Evolutionary conservation across 2,888 invertebrate species (phyloP).

Genomic region (Lepidochrysops patricia): DNA sequence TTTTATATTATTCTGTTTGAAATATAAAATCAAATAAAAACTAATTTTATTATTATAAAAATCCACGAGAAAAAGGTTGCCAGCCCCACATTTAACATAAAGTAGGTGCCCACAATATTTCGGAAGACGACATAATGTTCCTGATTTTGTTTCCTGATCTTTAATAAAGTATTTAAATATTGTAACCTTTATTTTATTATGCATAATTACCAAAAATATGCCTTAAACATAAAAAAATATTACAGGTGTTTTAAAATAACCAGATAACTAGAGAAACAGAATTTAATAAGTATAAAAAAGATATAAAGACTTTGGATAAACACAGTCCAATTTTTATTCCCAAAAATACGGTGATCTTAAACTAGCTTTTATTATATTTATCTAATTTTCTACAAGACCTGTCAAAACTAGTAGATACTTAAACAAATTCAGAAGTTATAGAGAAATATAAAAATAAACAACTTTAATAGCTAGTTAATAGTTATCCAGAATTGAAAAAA

Average conservation of each 20-base stretch:
- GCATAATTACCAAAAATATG: no score
- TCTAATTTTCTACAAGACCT: neutral
- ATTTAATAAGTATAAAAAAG: no score
- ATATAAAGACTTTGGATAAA: no score
- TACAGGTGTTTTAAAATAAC: no score
- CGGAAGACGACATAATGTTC: slow-evolving; percentile 35
- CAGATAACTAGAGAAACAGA: no score
- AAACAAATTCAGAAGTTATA: neutral
- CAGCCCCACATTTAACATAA: neutral
- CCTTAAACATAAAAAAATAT: no score
- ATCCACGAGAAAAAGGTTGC: neutral
- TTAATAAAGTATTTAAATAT: slow-evolving; percentile 31
- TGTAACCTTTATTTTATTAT: slow-evolving; percentile 21
- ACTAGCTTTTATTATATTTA: no score
- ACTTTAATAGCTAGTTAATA: neutral
- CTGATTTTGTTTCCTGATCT: slow-evolving; percentile 38
- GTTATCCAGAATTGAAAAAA: neutral
- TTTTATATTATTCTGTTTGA: no score
- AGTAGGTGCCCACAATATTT: neutral
- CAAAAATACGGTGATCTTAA: no score
- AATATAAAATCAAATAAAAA: no score
- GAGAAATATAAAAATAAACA: neutral
- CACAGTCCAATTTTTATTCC: no score
- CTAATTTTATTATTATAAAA: neutral
- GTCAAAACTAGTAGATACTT: neutral